These are phyloP conservation scores for Prochilodus magdalenae DNA, from an alignment of 2,113 vertebrate species.

Conservation along the genomic window DNA sequence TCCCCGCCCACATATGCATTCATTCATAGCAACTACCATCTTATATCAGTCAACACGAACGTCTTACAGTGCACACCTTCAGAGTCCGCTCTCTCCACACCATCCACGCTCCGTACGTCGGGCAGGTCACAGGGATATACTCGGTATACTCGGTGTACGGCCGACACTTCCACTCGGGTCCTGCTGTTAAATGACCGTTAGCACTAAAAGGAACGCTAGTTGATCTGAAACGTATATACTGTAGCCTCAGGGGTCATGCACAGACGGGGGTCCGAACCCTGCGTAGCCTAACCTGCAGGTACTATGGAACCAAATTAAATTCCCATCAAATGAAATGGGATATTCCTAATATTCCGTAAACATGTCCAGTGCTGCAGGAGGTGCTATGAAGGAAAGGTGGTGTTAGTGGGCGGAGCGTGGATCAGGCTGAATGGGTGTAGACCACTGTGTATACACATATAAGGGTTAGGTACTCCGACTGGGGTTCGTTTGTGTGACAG, in stretches of 20 bases:
- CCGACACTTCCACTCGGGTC: too few species aligned
- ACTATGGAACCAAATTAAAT: neutral
- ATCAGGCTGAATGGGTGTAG: neutral
- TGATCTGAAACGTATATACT: too few species aligned
- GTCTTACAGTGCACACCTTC: too few species aligned
- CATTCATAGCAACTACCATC: neutral
- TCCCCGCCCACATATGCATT: neutral
- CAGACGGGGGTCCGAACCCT: too few species aligned
- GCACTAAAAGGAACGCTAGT: too few species aligned
- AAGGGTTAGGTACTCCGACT: neutral
- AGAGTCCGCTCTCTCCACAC: too few species aligned
- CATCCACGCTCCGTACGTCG: too few species aligned
- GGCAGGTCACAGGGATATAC: too few species aligned
- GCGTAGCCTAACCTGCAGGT: too few species aligned
- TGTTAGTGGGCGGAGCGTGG: neutral
- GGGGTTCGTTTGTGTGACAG: constrained; percentile 35
- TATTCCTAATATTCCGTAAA: neutral
- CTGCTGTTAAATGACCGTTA: too few species aligned
- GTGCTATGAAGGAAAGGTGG: neutral
- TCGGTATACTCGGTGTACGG: too few species aligned
- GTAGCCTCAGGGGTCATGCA: too few species aligned
- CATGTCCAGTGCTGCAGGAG: neutral
- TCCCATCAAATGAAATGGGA: neutral
- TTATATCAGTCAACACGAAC: neutral
- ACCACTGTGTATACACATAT: neutral